A percentile compares a stretch with the other conserved stretches of the same genome.
Conservation (phyloP, 2,113 vertebrate species). For the Brevimyrus niger region DNA sequence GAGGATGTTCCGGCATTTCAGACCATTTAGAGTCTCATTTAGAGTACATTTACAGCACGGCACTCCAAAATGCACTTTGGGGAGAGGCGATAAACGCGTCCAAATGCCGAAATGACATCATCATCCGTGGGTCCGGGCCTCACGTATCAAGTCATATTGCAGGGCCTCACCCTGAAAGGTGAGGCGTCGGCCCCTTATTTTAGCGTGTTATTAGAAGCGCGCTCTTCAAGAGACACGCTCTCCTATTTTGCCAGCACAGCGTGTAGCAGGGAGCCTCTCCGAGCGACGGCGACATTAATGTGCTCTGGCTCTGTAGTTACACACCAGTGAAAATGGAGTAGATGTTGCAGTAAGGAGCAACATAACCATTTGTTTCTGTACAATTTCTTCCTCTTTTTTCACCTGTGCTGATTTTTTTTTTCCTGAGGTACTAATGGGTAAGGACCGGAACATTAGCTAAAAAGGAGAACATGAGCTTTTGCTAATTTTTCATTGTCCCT, state of each 20-base stretch:
- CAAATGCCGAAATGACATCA: slow-evolving; percentile 3
- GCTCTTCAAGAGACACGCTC: background rate
- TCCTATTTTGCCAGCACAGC: background rate
- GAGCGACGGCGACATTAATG: background rate
- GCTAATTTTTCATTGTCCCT: background rate
- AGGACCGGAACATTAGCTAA: background rate
- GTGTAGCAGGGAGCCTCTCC: background rate
- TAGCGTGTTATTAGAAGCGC: background rate
- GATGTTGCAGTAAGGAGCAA: background rate
- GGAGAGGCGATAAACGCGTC: background rate
- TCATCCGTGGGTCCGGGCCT: background rate
- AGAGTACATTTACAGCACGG: background rate
- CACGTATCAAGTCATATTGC: background rate
- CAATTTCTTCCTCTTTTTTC: background rate
- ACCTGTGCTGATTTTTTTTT: background rate
- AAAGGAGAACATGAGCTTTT: background rate
- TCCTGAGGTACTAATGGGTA: background rate
- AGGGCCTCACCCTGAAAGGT: background rate
- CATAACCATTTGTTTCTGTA: background rate
- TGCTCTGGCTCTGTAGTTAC: background rate
- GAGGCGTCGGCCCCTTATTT: background rate
- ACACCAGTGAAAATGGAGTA: background rate
- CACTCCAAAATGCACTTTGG: background rate
- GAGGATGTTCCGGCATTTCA: background rate
- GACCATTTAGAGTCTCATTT: slow-evolving; percentile 12